Evolutionary conservation across 1,140 invertebrate genomes (phyloP).

Genomic region (Bombus pascuorum): DNA sequence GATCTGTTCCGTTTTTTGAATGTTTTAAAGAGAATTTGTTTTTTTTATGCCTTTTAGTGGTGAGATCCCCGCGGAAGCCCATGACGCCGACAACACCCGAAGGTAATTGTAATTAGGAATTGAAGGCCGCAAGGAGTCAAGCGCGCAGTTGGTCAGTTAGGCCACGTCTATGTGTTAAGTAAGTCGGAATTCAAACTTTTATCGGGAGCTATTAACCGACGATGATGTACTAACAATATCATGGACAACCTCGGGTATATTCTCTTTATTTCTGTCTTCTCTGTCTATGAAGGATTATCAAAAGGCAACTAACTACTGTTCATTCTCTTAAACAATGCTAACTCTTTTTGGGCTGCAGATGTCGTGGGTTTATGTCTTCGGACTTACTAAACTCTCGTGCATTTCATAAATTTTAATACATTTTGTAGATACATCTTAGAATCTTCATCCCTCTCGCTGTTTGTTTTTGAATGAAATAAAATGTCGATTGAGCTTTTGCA

Average conservation of each 20-base stretch:
- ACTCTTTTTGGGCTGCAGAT: background rate
- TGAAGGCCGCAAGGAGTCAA: constrained; percentile 81
- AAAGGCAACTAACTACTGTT: constrained; percentile 47
- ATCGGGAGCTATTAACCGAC: constrained; percentile 76
- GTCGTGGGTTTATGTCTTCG: constrained; percentile 23
- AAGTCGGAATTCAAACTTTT: constrained; percentile 81
- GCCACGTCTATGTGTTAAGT: constrained; percentile 82
- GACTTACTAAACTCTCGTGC: constrained; percentile 45
- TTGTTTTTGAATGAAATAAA: background rate
- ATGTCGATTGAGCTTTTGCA: background rate
- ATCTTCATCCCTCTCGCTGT: constrained; percentile 6
- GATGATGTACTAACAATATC: constrained; percentile 63
- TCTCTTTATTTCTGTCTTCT: constrained; percentile 7
- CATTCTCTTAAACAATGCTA: constrained; percentile 7
- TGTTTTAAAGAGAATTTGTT: constrained; percentile 62
- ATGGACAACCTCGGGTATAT: constrained; percentile 42
- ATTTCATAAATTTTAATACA: background rate
- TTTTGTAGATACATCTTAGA: background rate
- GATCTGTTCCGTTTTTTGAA: background rate
- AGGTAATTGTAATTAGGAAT: constrained; percentile 84
- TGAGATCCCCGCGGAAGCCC: constrained; percentile 82
- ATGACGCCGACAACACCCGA: constrained; percentile 82
- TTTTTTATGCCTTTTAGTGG: constrained; percentile 82
- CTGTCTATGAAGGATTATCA: constrained; percentile 16
- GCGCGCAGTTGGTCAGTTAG: constrained; percentile 81